Base-by-base conservation (phyloP, 37 sponge, comb jelly and placozoan species). In the Bolinopsis microptera region DNA sequence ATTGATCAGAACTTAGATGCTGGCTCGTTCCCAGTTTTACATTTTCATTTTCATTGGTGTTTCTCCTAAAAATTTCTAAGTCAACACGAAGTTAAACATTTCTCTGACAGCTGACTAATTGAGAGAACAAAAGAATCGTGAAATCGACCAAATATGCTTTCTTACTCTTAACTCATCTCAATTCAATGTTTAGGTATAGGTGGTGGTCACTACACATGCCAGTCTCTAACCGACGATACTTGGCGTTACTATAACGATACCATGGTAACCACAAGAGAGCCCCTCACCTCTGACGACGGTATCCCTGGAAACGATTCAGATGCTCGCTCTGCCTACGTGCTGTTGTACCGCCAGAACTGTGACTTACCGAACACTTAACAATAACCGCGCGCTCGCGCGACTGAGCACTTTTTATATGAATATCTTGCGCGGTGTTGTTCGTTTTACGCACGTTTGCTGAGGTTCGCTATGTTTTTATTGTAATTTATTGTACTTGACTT, bases 241-340 rank as follows among this genome's bases (percentile, higher is more conserved):
- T 82, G 83, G 83, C 24, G 83, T 9, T 23, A 82, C 23, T 82
- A 34, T 23, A 82, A 82, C 38, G 83, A 82, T 23, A 35, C 38
- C 35, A 36, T 31, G 22, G 83, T 82, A 18, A 36, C 83, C 8
- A 18, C 3, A 35, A 31, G 83, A 23, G 83, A 21, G 3, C 83
- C 83, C 8, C 83, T 82, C 5, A 35, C 83, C 38, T 36, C 83
- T 3, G 83, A 82, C 83, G 9, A 35, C 0, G 38, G 38, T 32
- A 32, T 82, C 23, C 83, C 83, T 31, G 38, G 13, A 5, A 35
- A 82, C 38, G 83, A 82, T 18, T 82, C 83, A 36, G 83, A 82
- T 82, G 83, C 83, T 23, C 24, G 83, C 24, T 82, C 83, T 8
- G 83, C 83, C 37, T 82, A 82, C 23, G 83, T 82, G 37, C 23